Percentiles rank a stretch among this genome's conserved stretches.
phyloP scores from a whole-genome alignment of 92 coral and sea anemone genomes.

The Meandrina meandrites region DNA sequence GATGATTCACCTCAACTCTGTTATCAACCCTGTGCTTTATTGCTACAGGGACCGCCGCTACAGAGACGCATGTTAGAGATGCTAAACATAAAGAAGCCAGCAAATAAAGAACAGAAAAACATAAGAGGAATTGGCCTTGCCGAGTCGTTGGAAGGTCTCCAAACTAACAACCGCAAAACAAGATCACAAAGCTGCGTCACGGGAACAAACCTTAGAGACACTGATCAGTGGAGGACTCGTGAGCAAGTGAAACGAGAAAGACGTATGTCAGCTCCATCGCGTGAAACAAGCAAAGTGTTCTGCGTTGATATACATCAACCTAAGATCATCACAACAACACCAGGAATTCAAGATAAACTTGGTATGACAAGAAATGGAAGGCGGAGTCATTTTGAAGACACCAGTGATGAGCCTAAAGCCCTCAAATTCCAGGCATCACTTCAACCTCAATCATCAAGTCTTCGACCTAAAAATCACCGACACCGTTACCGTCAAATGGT shows the following conservation, averaged over 20 bases:
- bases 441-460: background rate
- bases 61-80: conserved; percentile 10
- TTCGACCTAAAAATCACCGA: background rate
- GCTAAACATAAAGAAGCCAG: conserved; percentile 1
- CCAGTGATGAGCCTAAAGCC: background rate
- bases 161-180: background rate
- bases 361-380: background rate
- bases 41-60: conserved; percentile 18
- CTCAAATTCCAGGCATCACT: background rate
- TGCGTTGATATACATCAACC: background rate
- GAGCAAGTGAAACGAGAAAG: background rate
- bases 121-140: background rate
- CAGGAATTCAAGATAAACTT: background rate
- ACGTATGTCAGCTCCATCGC: background rate
- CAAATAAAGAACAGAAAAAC: background rate
- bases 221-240: background rate
- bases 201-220: background rate
- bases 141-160: background rate
- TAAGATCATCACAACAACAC: background rate
- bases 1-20: conserved; percentile 23
- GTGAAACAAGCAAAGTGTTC: background rate
- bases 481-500: background rate
- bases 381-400: background rate
- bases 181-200: background rate
- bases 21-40: conserved; percentile 17